Base-by-base conservation (phyloP, 2,888 invertebrate genomes). In the Melinopterus prodromus region DNA sequence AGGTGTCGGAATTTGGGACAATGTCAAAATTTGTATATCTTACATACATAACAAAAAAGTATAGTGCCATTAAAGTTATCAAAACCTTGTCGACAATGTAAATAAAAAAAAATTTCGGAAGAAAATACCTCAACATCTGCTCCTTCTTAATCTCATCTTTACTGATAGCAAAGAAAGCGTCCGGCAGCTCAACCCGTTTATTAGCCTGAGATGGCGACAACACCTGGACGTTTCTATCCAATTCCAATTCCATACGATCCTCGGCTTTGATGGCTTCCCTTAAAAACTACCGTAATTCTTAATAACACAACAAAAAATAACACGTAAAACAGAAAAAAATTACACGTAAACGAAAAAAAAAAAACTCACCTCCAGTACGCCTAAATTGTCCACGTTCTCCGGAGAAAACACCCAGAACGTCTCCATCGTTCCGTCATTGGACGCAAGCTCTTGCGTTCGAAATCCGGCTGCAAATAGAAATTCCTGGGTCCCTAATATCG, bases 221-320 rank as follows among this genome's bases (percentile, higher is more conserved):
- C n/a, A 97, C 95, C 89, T 95, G 95, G n/a, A 96, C 87, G 87
- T 96, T 96, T 79, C 98, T 91, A 87, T 98, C 97, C 71, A 99
- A 88, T 87, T 97, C 95, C 6, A 98, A 90, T 36, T 93, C 93
- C 72, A 99, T 94, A 0, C 95, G 93, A 86, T 97, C 96, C 0
- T 97, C 95, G 53, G 93, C 92, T 77, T 93, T 92, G 0, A 98
- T 90, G 0, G 95, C 95, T 82, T 97, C 97, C 77, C 94, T 91
- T 78, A 97, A 88, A 26, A 92, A 91, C 91, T 93, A 88, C 6
- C 93, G 88, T 69, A 16, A 38, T 26, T 75, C 9, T 75, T 75
- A 36, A 14, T n/a, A 76, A 76, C 16, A 26, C 7, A 26, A 1
- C 26, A 70, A 70, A 70, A 70, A 70, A 2, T 77, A 26, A 38